These are phyloP conservation scores for Rhipidura dahli DNA, from an alignment of 2,113 vertebrate species.

Conservation along the genomic window DNA sequence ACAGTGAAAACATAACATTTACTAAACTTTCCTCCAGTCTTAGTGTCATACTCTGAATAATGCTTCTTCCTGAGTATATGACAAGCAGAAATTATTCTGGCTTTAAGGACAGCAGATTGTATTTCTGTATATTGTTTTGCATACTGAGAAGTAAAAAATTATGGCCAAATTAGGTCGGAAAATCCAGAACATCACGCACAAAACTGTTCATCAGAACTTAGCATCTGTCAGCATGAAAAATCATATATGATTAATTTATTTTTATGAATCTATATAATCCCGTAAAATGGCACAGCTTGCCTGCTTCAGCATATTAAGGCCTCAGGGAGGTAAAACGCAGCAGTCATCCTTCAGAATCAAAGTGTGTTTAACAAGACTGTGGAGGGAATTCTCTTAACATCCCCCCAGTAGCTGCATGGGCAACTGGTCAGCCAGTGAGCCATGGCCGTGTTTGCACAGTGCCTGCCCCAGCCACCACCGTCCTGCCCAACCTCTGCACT, in stretches of 20 bases:
- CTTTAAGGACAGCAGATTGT: background rate
- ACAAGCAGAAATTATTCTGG: background rate
- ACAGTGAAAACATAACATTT: background rate
- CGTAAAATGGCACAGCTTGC: background rate
- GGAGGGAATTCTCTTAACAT: constrained; percentile 34
- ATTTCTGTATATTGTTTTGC: background rate
- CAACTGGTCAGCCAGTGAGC: constrained; percentile 7
- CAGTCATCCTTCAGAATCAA: constrained; percentile 34
- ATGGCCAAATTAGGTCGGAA: background rate
- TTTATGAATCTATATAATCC: background rate
- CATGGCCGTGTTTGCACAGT: background rate
- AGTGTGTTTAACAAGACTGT: constrained; percentile 9
- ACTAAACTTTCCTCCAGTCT: background rate
- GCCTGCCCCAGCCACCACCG: background rate
- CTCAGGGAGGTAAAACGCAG: background rate
- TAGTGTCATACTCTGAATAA: background rate
- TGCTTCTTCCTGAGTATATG: background rate
- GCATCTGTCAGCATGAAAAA: constrained; percentile 3
- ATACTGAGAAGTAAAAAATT: background rate
- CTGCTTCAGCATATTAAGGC: background rate
- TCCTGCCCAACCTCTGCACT: background rate
- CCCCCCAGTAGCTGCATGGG: background rate
- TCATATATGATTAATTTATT: constrained; percentile 21
- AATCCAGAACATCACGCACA: background rate
- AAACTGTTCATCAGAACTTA: background rate